These are phyloP conservation scores for Scarus forsteni DNA, from an alignment of 2,797 vertebrate genomes.

Conservation along the genomic window DNA sequence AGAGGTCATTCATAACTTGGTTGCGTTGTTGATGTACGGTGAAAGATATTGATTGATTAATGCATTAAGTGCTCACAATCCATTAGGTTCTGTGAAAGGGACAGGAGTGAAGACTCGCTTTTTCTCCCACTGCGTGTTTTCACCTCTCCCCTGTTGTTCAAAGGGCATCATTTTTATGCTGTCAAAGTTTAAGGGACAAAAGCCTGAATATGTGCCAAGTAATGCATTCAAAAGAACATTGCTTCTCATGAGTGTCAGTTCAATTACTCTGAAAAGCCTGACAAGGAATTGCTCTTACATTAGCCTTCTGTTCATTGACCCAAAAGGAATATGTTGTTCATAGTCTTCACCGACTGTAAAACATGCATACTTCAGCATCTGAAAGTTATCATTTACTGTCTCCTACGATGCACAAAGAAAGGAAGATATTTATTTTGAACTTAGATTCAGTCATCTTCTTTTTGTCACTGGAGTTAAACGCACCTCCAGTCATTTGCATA, in stretches of 20 bases:
- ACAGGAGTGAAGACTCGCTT: conserved; percentile 90
- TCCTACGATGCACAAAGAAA: conserved; percentile 27
- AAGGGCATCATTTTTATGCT: conserved; percentile 90
- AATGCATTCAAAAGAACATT: conserved; percentile 96
- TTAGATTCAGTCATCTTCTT: conserved; percentile 25
- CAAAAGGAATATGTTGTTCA: conserved; percentile 68
- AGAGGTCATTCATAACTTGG: conserved; percentile 99
- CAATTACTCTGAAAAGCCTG: conserved; percentile 95
- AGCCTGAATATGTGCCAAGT: conserved; percentile 95
- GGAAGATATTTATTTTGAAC: conserved; percentile 24
- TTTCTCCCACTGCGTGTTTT: conserved; percentile 92
- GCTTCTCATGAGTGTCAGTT: conserved; percentile 97
- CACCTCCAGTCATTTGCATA: conserved; percentile 23
- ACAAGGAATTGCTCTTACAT: conserved; percentile 93
- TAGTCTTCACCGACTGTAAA: conserved; percentile 43
- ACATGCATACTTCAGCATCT: conserved; percentile 40
- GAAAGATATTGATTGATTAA: conserved; percentile 99
- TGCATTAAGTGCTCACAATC: conserved; percentile 99
- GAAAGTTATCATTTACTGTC: conserved; percentile 19
- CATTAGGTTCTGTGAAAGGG: conserved; percentile 98
- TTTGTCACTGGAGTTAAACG: conserved; percentile 27
- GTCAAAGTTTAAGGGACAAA: conserved; percentile 95
- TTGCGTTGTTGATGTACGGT: conserved; percentile 96
- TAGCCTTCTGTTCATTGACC: conserved; percentile 86
- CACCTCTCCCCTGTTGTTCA: conserved; percentile 95